These are phyloP conservation scores for Cyanoramphus novaezelandiae DNA, from an alignment of 2,113 vertebrate species.

Conservation along the genomic window DNA sequence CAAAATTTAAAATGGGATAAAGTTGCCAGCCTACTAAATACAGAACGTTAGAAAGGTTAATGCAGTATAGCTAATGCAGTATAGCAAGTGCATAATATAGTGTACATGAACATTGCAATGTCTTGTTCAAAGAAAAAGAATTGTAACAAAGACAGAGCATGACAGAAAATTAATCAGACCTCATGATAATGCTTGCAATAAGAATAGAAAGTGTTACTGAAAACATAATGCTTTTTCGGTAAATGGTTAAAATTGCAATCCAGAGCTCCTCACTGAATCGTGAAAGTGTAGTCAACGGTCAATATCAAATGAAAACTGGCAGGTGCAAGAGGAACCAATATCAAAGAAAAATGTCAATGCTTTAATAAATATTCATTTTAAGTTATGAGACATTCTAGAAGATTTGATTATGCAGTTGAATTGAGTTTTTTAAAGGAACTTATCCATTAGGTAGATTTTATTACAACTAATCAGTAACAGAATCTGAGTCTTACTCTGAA, in stretches of 20 bases:
- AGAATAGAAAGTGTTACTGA: not conserved
- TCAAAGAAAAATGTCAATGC: not conserved
- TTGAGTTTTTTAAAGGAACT: not conserved
- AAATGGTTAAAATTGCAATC: not conserved
- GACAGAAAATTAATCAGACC: conserved; percentile 30
- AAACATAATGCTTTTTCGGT: not conserved
- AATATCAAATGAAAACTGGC: not conserved
- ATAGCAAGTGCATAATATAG: conserved; percentile 19
- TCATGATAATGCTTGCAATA: not conserved
- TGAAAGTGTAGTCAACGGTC: rapidly evolving
- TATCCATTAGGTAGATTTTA: not conserved
- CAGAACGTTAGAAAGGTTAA: conserved; percentile 44
- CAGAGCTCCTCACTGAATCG: not conserved
- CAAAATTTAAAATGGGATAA: not conserved
- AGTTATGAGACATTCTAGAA: not conserved
- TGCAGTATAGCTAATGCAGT: conserved; percentile 7
- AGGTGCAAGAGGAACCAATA: not conserved
- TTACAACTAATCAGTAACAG: not conserved
- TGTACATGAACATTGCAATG: conserved; percentile 45
- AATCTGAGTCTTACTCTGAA: not conserved
- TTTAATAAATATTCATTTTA: not conserved
- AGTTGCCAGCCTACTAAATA: not conserved
- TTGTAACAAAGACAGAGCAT: conserved; percentile 17
- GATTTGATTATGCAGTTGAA: not conserved
- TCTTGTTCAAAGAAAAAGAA: conserved; percentile 1